Evolutionary conservation across 2,888 invertebrate genomes (phyloP).

Genomic region (Cephus nigrinus): DNA sequence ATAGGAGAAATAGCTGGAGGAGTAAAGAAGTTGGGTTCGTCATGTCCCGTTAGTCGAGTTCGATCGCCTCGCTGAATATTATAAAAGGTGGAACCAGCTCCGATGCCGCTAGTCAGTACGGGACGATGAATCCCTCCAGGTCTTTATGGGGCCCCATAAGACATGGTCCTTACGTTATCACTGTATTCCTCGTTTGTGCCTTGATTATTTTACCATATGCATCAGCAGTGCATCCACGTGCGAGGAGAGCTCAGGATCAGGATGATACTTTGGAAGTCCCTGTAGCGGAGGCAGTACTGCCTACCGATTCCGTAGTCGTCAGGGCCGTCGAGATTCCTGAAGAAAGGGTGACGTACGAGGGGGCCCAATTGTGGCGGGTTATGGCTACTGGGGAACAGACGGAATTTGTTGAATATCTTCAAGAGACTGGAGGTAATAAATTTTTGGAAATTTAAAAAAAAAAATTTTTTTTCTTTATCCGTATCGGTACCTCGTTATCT

Average conservation of each 20-base stretch:
- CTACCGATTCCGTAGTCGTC: conserved; percentile 37
- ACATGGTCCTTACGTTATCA: not conserved
- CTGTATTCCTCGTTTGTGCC: not conserved
- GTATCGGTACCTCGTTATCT: conserved; percentile 14
- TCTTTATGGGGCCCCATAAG: conserved; percentile 18
- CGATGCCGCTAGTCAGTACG: conserved; percentile 47
- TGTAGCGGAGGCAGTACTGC: conserved; percentile 28
- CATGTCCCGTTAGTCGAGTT: conserved; percentile 50
- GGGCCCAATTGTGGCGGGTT: conserved; percentile 83
- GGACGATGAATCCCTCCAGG: conserved; percentile 29
- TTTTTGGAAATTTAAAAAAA: conserved; percentile 8
- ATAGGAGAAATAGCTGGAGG: not conserved
- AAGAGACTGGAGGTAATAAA: conserved; percentile 70
- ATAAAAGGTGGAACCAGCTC: conserved; percentile 51
- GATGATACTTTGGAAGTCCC: conserved; percentile 24
- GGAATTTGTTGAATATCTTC: conserved; percentile 65
- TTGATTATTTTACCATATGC: not conserved
- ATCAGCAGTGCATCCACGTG: not conserved
- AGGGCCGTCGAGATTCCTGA: conserved; percentile 54
- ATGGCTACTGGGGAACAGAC: conserved; percentile 69
- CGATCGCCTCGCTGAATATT: conserved; percentile 47
- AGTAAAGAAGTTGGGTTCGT: conserved; percentile 20
- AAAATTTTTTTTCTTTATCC: not conserved
- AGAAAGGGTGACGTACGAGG: conserved; percentile 74
- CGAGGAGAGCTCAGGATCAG: not conserved